Evolutionary conservation across 2,113 vertebrate genomes (phyloP), one percentile per base, ranked within the genome.

Genomic region (Tenebrosternarchus preto): DNA sequence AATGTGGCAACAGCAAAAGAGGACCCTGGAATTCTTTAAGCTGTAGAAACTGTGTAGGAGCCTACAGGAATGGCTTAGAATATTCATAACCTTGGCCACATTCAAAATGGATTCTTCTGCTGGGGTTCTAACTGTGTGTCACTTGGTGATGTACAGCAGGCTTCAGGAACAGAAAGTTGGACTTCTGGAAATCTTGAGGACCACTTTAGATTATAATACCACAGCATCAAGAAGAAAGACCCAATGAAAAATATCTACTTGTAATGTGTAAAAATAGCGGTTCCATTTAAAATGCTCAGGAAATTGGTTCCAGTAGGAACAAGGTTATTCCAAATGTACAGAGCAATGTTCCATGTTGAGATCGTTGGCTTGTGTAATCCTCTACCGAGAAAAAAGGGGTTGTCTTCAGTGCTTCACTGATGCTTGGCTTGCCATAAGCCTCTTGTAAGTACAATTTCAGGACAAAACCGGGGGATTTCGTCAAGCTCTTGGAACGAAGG

Each of bases 391-490:
- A 80, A 85, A 82, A 76, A 12, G n/a, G 43, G 59, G 70, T 78
- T 85, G 80, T 76, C 66, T 76, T 76, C 56, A 76, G 71, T 57
- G 63, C 72, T 66, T 81, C 76, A 31, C 46, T 82, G 80, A 85
- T 79, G 80, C 57, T 27, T 79, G 61, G 57, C 76, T 76, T 55
- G n/a, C 33, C 25, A 56, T 84, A 85, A 85, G 83, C 83, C 75
- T 78, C 76, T 79, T 82, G 76, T 82, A 82, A 76, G 46, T 85
- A 79, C 64, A 80, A 73, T 73, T 80, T 66, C 69, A 80, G 78
- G 15, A 80, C 63, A 72, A 80, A 80, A 80, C 59, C 46, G 39
- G 59, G 59, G 72, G 53, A 77, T 66, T 79, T 82, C 27, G 36
- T 57, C 76, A 70, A 82, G 80, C 73, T 53, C 60, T 82, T 82